These are phyloP conservation scores for Dinocampus coccinellae DNA, from an alignment of 2,888 invertebrate species.

Conservation along the genomic window DNA sequence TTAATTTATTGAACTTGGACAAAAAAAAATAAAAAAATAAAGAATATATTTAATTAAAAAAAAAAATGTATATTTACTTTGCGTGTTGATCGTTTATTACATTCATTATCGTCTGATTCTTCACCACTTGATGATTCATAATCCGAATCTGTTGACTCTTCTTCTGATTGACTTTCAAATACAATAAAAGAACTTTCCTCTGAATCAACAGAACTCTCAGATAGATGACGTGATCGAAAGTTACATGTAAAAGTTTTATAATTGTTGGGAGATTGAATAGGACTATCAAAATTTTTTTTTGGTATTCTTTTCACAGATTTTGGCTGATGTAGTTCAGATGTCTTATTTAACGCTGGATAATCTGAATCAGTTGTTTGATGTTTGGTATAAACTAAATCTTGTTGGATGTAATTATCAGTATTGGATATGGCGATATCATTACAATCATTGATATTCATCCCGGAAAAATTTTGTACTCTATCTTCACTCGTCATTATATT, in stretches of 20 bases:
- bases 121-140: slow-evolving; percentile 21
- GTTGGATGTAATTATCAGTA: not conserved
- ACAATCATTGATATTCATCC: not conserved
- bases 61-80: not conserved
- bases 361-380: not conserved
- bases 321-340: slow-evolving; percentile 39
- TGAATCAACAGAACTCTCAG: slow-evolving; percentile 60
- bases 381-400: not conserved
- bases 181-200: slow-evolving; percentile 61
- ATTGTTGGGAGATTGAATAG: slow-evolving; percentile 8
- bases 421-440: not conserved
- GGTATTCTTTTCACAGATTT: not conserved
- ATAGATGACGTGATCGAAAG: slow-evolving; percentile 49
- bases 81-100: not conserved
- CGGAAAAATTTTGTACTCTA: slow-evolving; percentile 30
- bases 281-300: slow-evolving; percentile 2
- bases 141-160: not conserved
- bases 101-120: not conserved
- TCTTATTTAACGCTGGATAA: slow-evolving; percentile 29
- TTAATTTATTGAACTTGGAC: not conserved
- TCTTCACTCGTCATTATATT: slow-evolving; percentile 43
- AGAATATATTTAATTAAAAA: not conserved
- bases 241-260: slow-evolving; percentile 17
- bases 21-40: not conserved
- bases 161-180: slow-evolving; percentile 49